Conservation (phyloP, 37 sponge, comb jelly and placozoan species). For the Crambe crambe region DNA sequence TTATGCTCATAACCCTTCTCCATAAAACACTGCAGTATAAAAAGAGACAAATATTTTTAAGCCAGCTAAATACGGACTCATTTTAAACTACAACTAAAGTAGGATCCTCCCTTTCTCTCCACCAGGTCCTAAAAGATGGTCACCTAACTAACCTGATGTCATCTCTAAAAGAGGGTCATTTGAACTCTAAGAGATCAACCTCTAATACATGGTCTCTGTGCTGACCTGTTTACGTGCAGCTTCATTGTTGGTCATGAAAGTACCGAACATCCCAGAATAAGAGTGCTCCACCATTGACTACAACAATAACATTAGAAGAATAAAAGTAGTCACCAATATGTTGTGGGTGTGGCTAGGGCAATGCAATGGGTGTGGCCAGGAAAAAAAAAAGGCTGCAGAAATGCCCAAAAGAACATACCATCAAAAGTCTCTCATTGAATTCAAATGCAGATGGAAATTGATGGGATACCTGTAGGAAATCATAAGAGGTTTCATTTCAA, state of each 20-base stretch:
- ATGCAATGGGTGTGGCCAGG: no score
- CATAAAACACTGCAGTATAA: slow-evolving; percentile 12
- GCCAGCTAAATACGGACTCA: no score
- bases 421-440: slow-evolving; percentile 80
- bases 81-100: no score
- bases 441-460: slow-evolving; percentile 92
- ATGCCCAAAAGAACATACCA: slow-evolving; percentile 51
- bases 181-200: neutral
- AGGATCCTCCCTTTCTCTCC: no score
- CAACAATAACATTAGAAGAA: neutral
- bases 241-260: slow-evolving; percentile 71
- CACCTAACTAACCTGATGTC: no score
- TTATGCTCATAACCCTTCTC: slow-evolving; percentile 41
- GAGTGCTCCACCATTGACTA: slow-evolving; percentile 79
- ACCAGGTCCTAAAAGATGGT: no score
- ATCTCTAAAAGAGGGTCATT: no score
- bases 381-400: no score
- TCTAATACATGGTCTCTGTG: neutral
- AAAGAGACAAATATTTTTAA: neutral
- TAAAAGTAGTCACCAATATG: no score
- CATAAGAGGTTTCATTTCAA: no score
- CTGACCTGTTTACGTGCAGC: slow-evolving; percentile 57
- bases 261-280: slow-evolving; percentile 81
- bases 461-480: slow-evolving; percentile 48
- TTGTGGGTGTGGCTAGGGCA: no score